Evolutionary conservation across 2,888 invertebrate species (phyloP), one percentile per base, ranked within the genome.

Genomic region (Cylloceria caligata): DNA sequence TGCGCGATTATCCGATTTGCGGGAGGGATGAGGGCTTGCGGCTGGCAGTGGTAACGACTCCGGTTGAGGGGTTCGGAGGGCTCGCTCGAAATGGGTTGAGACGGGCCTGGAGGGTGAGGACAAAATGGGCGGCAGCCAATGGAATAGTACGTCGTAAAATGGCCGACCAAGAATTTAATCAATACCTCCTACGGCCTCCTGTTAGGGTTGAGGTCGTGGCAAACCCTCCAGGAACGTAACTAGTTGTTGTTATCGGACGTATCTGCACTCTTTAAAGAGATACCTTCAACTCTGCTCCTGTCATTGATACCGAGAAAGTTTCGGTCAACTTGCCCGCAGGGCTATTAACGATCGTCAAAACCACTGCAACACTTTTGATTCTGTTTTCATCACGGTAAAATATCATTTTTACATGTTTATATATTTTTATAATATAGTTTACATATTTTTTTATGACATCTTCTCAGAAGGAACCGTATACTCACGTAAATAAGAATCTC

Each of bases 51-150:
- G 74, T 36, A 57, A 78, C 68, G 55, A 69, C 65, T 76, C 57
- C 21, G 80, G 30, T 39, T 5, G 64, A 11, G 19, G 64, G 60
- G 60, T 6, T 11, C 21, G 72, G 60, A 42, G 77, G 81, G 57
- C 47, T 73, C 9, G 34, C 34, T 65, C 52, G 68, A 60, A 47
- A 34, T 67, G 52, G 52, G 74, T 52, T 62, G 49, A 57, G 83
- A 84, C 81, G 80, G 74, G 62, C 81, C 71, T 73, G 84, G 81
- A 80, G 83, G 81, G 87, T 86, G 87, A 89, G 90, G 89, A 91
- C 90, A 92, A 92, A 91, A 92, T 92, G 92, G 92, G 88, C 88
- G 92, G 81, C 89, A 85, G 83, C 92, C 92, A 92, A 92, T 92
- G 87, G 87, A 87, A 83, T 83, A 81, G 79, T 84, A 78, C 84